These are phyloP conservation scores for Elephantulus edwardii DNA, from an alignment of 2,113 vertebrate species.

Conservation along the genomic window DNA sequence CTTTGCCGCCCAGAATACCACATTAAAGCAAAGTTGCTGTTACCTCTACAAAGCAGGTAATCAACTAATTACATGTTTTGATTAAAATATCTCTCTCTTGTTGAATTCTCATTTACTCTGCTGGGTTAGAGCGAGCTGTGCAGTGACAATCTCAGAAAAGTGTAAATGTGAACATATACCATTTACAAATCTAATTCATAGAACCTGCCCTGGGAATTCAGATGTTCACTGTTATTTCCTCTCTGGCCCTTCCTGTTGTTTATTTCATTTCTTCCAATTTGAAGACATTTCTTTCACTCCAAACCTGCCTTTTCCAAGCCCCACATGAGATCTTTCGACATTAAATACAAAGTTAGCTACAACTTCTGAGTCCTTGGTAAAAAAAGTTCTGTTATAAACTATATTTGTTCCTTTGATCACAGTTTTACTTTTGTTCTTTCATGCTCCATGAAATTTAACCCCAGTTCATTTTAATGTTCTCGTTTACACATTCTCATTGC, in stretches of 20 bases:
- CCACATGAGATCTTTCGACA: background rate
- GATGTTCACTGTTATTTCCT: background rate
- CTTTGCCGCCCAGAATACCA: background rate
- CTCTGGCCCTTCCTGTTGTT: background rate
- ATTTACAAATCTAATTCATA: background rate
- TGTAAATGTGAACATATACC: background rate
- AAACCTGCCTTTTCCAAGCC: background rate
- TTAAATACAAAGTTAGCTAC: slow-evolving; percentile 29
- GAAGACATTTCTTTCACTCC: slow-evolving; percentile 14
- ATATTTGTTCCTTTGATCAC: slow-evolving; percentile 46
- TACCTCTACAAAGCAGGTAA: slow-evolving; percentile 51
- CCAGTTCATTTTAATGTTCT: slow-evolving; percentile 32
- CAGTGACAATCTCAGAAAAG: background rate
- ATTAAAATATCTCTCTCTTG: slow-evolving; percentile 39
- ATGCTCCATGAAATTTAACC: slow-evolving; percentile 45
- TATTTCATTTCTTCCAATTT: background rate
- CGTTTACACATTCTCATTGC: background rate
- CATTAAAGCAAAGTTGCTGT: slow-evolving; percentile 17
- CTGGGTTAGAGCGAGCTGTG: background rate
- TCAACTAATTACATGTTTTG: slow-evolving; percentile 64
- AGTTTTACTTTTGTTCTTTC: slow-evolving; percentile 40
- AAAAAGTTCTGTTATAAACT: slow-evolving; percentile 30
- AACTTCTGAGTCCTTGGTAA: background rate
- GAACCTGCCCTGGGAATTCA: background rate
- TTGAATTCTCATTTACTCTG: slow-evolving; percentile 43